phyloP scores from a whole-genome alignment of 2,888 invertebrate genomes.

The Rhodophaea formosa region DNA sequence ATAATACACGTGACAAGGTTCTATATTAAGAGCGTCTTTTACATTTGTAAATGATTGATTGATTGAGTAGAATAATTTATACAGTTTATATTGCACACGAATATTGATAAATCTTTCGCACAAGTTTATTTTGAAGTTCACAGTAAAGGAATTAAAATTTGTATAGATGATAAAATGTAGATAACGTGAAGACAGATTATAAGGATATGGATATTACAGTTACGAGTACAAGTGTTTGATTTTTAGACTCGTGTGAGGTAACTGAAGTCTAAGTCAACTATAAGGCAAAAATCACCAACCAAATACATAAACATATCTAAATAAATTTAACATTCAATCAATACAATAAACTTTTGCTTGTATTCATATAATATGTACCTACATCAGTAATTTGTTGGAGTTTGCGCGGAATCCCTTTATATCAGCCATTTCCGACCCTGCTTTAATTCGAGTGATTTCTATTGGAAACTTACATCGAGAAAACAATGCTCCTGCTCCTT shows the following conservation, averaged over 20 bases:
- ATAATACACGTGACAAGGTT: background rate
- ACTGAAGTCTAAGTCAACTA: too few species aligned
- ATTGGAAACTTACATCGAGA: slow-evolving; percentile 37
- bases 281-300: too few species aligned
- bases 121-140: too few species aligned
- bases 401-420: slow-evolving; percentile 56
- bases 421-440: slow-evolving; percentile 51
- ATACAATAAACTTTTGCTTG: background rate
- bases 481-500: slow-evolving; percentile 19
- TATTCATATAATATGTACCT: background rate
- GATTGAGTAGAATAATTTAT: background rate
- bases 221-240: too few species aligned
- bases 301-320: too few species aligned
- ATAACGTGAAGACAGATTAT: too few species aligned
- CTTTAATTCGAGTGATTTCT: slow-evolving; percentile 65
- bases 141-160: too few species aligned
- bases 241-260: too few species aligned
- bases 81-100: too few species aligned
- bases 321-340: background rate
- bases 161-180: too few species aligned
- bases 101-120: too few species aligned
- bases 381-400: slow-evolving; percentile 26
- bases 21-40: background rate
- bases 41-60: background rate
- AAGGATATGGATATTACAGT: too few species aligned